Evolutionary conservation across 2,888 invertebrate genomes (phyloP), one percentile per base, ranked within the genome.

Genomic region (Diadegma fenestrale): DNA sequence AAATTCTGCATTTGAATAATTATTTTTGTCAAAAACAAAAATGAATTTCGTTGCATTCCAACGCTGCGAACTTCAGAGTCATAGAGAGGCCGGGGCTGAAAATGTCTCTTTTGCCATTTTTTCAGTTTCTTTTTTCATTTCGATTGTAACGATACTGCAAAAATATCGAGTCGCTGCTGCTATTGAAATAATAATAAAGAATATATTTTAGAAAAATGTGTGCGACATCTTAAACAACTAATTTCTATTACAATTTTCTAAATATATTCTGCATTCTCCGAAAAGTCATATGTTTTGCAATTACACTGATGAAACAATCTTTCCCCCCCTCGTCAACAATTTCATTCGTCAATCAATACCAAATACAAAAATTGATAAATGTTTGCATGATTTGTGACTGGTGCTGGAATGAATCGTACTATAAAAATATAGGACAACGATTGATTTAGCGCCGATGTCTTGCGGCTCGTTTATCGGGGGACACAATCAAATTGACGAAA

Each of bases 401-500:
- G 6, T 33, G 6, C 5, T 33, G 30, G 51, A 8, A 71, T 71
- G 51, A 51, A 71, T 71, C 69, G 33, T 33, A 17, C 30, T 63
- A 30, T 7, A 14, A 61, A 61, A 17, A 30, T 14, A 8, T 37
- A 37, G n/a, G 7, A 64, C 12, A 17, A 17, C 37, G n/a, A 37
- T 64, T 37, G 8, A 33, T 45, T 45, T 26, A 7, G 10, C 17
- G 17, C 3, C 17, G 10, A 63, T 17, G 72, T 14, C 64, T 51
- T 72, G n/a, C n/a, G 64, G 63, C 51, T 37, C 37, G 26, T 17
- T 45, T 61, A 37, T 66, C 19, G 2, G 17, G 17, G 41, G 22
- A 33, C 2, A 30, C 30, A 19, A 64, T 51, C 8, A 64, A 48
- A 61, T 22, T 45, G 4, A 54, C 41, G 66, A 78, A 89, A 90